phyloP scores from a whole-genome alignment of 2,888 invertebrate species.

The Leptinotarsa juncta region DNA sequence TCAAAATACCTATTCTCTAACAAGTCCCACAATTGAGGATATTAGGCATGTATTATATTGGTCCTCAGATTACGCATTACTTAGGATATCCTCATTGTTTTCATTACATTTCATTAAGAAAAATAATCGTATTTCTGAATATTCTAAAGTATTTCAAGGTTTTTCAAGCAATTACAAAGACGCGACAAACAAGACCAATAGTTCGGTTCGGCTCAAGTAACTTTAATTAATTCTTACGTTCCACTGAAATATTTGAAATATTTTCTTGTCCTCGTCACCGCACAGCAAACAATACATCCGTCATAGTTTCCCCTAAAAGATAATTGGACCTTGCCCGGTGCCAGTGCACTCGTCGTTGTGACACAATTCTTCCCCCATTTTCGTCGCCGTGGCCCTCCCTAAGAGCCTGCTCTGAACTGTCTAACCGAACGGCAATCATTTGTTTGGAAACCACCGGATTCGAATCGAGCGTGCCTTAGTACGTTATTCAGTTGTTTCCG shows the following conservation, averaged over 20 bases:
- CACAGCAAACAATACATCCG: conserved; percentile 25
- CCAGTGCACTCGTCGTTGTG: conserved; percentile 18
- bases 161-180: not conserved
- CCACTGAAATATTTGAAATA: conserved; percentile 18
- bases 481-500: conserved; percentile 23
- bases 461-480: conserved; percentile 26
- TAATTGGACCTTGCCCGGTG: conserved; percentile 19
- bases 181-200: not conserved
- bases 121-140: not conserved
- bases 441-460: conserved; percentile 26
- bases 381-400: conserved; percentile 7
- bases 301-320: conserved; percentile 28
- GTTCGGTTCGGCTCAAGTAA: not conserved
- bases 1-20: too few species aligned
- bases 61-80: too few species aligned
- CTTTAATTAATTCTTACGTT: conserved; percentile 1
- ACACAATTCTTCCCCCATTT: conserved; percentile 28
- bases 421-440: conserved; percentile 23
- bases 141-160: not conserved
- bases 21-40: too few species aligned
- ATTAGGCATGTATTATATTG: too few species aligned
- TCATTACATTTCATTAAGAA: too few species aligned
- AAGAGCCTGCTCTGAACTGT: conserved; percentile 20
- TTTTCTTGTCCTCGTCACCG: conserved; percentile 20
- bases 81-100: too few species aligned